Evolutionary conservation across 2,888 invertebrate genomes (phyloP).

Genomic region (Xestia sexstrigata): DNA sequence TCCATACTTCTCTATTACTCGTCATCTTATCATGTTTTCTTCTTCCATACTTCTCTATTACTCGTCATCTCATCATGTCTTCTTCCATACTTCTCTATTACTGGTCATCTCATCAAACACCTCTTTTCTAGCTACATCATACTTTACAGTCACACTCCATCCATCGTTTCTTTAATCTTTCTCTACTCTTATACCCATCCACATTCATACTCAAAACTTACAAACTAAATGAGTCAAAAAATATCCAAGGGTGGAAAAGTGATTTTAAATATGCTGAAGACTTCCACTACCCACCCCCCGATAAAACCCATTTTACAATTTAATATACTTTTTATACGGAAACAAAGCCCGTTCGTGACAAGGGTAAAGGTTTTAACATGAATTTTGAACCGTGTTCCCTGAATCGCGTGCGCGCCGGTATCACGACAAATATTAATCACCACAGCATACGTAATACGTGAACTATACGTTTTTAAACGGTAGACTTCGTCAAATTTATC

Average conservation of each 20-base stretch:
- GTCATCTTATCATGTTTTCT: too few species aligned
- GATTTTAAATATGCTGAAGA: constrained; percentile 22
- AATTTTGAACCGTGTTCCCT: constrained; percentile 57
- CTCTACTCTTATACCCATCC: too few species aligned
- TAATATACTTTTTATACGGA: constrained; percentile 66
- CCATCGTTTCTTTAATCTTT: too few species aligned
- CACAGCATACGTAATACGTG: constrained; percentile 43
- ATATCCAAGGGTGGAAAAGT: background rate
- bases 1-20: too few species aligned
- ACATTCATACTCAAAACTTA: too few species aligned
- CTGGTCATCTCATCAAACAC: too few species aligned
- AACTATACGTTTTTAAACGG: constrained; percentile 55
- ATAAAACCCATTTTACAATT: constrained; percentile 51
- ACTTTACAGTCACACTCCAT: too few species aligned
- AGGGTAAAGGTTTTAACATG: constrained; percentile 62
- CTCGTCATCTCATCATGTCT: too few species aligned
- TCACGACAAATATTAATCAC: constrained; percentile 68
- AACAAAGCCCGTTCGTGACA: constrained; percentile 75
- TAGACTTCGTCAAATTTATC: constrained; percentile 55
- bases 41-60: too few species aligned
- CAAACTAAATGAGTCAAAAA: background rate
- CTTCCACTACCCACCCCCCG: constrained; percentile 1
- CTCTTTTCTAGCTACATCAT: too few species aligned
- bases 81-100: too few species aligned
- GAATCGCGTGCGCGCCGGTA: constrained; percentile 65